Conservation (phyloP, 2,113 vertebrate genomes). For the Cervus canadensis region DNA sequence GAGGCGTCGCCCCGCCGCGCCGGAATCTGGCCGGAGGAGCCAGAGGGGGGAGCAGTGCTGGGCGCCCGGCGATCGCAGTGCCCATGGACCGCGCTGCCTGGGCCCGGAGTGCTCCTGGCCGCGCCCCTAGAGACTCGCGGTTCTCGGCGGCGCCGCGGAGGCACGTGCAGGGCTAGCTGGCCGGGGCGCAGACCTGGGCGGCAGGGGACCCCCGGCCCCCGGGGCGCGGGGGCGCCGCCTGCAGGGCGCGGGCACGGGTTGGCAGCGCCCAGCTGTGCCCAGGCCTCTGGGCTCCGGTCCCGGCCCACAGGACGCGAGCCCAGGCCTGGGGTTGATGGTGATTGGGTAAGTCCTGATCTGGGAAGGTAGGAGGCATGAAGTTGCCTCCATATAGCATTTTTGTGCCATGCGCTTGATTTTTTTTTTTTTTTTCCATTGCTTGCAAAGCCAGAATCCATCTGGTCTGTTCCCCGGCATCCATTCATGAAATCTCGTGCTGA, state of each 20-base stretch:
- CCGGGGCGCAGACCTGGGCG: neutral
- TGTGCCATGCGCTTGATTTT: neutral
- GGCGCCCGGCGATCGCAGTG: neutral
- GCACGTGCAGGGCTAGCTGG: neutral
- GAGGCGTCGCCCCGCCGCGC: neutral
- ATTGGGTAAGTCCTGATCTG: constrained; percentile 74
- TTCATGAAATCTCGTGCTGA: neutral
- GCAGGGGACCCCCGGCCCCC: neutral
- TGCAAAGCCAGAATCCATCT: neutral
- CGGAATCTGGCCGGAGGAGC: neutral
- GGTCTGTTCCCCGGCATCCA: neutral
- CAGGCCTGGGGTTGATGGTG: constrained; percentile 58
- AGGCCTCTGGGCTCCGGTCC: neutral
- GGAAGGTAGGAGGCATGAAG: neutral
- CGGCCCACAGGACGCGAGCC: neutral
- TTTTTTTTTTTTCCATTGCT: neutral
- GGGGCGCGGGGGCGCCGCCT: neutral
- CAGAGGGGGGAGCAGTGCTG: fast-evolving
- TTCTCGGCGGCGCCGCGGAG: neutral
- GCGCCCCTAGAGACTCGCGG: neutral
- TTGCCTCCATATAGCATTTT: neutral
- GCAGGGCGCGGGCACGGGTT: neutral
- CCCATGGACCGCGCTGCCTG: neutral
- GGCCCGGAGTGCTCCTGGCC: neutral
- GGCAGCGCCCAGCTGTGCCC: neutral